Base-by-base conservation (phyloP, 1,140 invertebrate genomes). In the Copidosoma floridanum region DNA sequence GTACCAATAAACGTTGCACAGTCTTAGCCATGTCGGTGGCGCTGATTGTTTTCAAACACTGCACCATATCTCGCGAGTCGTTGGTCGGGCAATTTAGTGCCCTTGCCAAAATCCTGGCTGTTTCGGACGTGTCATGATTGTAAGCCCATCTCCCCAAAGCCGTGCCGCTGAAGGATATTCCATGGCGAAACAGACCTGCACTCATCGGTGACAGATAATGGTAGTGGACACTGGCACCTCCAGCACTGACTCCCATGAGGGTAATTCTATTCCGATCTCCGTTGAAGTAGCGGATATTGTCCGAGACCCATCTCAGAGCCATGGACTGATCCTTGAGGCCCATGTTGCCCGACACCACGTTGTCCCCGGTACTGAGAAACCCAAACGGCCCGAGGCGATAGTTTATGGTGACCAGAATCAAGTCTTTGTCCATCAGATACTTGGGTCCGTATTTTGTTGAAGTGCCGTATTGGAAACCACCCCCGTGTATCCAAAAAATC, bases 121-220 rank as follows among this genome's bases (percentile, higher is more conserved):
- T 89, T 63, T 85, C 74, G 1, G 81, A 71, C 0, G 88, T 81
- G 41, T 86, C 83, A 64, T 85, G 76, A 1, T 84, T 80, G 26
- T 86, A 75, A 0, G 87, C 84, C 90, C 86, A 93, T 0, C 83
- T 82, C 61, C 78, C 79, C 10, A 90, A 70, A 7, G 85, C 85
- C 10, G 87, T 85, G 0, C 91, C 91, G 68, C 89, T 91, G 77
- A 86, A 83, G 0, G 89, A 84, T 32, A 92, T 86, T 2, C 85
- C 89, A 29, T 6, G 27, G 11, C 32, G 7, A 16, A 47, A 47
- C 6, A 47, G 44, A 11, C 44, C 44, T 46, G 2, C 26, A 5
- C 24, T 29, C 48, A 35, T 37, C 4, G 48, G 48, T 10, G 48
- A 51, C 18, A 51, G 7, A 20, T 37, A 37, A 20, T 51, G 48